phyloP scores from a whole-genome alignment of 2,797 vertebrate genomes.

The Gymnoscopelus microlampas region DNA sequence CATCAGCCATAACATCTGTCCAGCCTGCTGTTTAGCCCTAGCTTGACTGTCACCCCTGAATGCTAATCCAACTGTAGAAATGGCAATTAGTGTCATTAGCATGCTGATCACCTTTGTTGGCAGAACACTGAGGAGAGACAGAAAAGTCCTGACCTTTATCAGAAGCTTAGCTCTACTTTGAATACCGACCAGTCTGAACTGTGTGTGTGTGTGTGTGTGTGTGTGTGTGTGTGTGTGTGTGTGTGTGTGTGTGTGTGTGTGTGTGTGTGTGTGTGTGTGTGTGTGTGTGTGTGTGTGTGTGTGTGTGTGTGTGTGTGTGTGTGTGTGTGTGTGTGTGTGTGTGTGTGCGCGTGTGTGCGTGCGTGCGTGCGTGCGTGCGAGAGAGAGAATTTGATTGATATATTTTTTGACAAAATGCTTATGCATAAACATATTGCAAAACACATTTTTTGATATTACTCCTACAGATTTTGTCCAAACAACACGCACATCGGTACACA shows the following conservation, averaged over 20 bases:
- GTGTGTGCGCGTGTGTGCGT: too few relatives aligned
- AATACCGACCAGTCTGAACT: conserved; percentile 57
- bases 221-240: background rate
- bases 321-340: background rate
- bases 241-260: background rate
- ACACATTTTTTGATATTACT: too few relatives aligned
- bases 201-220: conserved; percentile 2
- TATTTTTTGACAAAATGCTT: too few relatives aligned
- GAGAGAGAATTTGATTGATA: too few relatives aligned
- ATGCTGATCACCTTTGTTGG: conserved; percentile 66
- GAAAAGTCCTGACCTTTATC: conserved; percentile 79
- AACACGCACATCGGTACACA: too few relatives aligned
- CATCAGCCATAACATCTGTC: conserved; percentile 26
- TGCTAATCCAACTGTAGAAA: conserved; percentile 59
- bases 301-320: background rate
- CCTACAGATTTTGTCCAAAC: too few relatives aligned
- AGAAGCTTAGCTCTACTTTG: conserved; percentile 51
- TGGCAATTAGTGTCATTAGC: conserved; percentile 73
- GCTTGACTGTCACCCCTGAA: conserved; percentile 41
- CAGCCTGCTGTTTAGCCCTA: background rate
- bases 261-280: too few relatives aligned
- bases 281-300: background rate
- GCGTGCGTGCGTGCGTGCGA: background rate
- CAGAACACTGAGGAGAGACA: conserved; percentile 49
- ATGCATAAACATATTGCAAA: too few relatives aligned